Evolutionary conservation across 2,113 vertebrate genomes (phyloP).

Genomic region (Regulus satrapa): DNA sequence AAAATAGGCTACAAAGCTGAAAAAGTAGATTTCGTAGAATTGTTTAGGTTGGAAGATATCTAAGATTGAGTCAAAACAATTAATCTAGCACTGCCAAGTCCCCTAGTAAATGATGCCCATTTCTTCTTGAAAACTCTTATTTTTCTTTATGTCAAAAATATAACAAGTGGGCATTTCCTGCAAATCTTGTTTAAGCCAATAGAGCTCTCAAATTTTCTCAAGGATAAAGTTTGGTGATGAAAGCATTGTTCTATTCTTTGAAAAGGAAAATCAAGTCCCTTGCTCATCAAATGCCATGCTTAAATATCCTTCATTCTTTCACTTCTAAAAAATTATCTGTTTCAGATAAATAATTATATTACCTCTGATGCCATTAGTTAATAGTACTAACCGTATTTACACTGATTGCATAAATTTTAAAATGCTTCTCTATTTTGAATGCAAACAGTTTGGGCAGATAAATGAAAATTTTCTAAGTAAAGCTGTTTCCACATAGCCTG

Average conservation of each 20-base stretch:
- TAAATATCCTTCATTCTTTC: neutral
- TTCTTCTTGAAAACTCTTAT: neutral
- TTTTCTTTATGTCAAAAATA: neutral
- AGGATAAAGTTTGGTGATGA: neutral
- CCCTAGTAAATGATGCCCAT: neutral
- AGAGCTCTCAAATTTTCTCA: neutral
- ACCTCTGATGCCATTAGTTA: neutral
- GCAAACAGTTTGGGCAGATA: neutral
- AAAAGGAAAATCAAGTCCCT: neutral
- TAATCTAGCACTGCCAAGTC: neutral
- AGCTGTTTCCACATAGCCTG: neutral
- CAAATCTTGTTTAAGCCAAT: neutral
- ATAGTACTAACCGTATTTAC: neutral
- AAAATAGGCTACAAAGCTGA: neutral
- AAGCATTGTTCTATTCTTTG: neutral
- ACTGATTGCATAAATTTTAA: neutral
- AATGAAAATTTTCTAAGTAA: neutral
- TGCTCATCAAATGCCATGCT: neutral
- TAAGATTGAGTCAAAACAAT: neutral
- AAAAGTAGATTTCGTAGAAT: neutral
- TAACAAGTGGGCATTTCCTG: neutral
- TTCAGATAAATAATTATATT: neutral
- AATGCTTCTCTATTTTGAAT: neutral
- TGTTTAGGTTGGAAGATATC: neutral
- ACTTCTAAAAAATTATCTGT: neutral